Evolutionary conservation across 92 coral and sea anemone genomes (phyloP), one percentile per base, ranked within the genome.

Genomic region (Umimayanthus chanpuru): DNA sequence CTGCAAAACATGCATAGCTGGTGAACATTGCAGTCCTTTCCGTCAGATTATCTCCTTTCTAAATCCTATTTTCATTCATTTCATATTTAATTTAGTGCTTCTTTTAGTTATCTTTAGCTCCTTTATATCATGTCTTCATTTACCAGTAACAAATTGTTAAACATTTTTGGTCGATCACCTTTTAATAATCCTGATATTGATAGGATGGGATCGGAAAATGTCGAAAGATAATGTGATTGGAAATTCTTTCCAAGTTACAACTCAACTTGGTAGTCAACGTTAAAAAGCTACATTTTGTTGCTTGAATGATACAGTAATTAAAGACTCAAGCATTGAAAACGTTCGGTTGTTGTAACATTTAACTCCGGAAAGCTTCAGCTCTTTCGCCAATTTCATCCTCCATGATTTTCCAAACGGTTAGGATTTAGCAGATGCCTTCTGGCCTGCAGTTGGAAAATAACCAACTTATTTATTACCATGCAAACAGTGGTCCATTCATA

Each of bases 1-100:
- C 99, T 97, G 88, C 26, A 18, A 56, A 44, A 64, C 70, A 77
- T 11, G 16, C 25, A 44, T 16, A 88, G 11, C n/a, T 70, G n/a
- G 56, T 21, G 20, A 67, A 67, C 21, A 3, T 7, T 28, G 3
- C 77, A 73, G 14, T 6, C 6, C 3, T 29, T 73, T 32, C 23
- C 8, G 3, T 28, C 47, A 36, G 18, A 47, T 71, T 39, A 73
- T 3, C 26, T 40, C 1, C 71, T 20, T 25, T 5, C 30, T 29
- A n/a, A 7, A 8, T 9, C 50, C 11, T 16, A 36, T 8, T 2
- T 40, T 2, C 41, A 64, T 12, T 2, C 16, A 30, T 85, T 36
- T 12, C 65, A 73, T 20, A 73, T 16, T 9, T 41, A 78, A 3
- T 56, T 18, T 61, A 1, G 68, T 5, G 25, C 68, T 5, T 61